Percentiles rank a stretch among this genome's conserved stretches.
phyloP scores from a whole-genome alignment of 2,797 vertebrate species.

The Protonibea diacanthus region DNA sequence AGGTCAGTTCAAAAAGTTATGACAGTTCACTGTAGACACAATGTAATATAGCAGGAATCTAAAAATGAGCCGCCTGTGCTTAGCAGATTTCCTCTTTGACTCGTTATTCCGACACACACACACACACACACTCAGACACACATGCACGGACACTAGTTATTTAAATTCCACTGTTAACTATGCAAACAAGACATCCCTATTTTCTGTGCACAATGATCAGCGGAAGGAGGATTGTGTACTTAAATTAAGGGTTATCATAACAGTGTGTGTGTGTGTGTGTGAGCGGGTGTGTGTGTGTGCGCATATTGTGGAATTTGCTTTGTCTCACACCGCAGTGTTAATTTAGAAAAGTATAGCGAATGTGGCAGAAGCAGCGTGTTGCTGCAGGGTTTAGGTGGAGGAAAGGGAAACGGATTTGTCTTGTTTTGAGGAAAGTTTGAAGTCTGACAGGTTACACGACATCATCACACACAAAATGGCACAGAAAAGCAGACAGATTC shows the following conservation, averaged over 20 bases:
- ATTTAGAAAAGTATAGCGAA: not conserved
- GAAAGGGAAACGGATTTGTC: not conserved
- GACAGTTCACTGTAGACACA: constrained; percentile 18
- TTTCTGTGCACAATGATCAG: constrained; percentile 30
- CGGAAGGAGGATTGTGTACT: constrained; percentile 34
- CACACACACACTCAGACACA: not conserved
- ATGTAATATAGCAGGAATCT: constrained; percentile 66
- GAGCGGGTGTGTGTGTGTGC: not conserved
- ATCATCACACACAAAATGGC: not conserved
- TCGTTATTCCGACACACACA: not conserved
- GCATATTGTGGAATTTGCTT: not conserved
- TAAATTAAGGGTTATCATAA: constrained; percentile 29
- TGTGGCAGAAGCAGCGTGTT: not conserved
- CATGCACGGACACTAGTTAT: constrained; percentile 1
- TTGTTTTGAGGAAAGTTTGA: not conserved
- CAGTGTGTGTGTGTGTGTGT: not conserved
- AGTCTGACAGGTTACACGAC: not conserved
- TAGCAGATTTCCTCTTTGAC: constrained; percentile 48
- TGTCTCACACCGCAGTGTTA: not conserved
- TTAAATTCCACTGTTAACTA: constrained; percentile 20
- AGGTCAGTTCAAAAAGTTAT: constrained; percentile 12
- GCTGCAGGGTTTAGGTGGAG: not conserved
- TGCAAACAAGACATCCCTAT: constrained; percentile 41
- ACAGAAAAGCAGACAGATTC: too few species aligned
- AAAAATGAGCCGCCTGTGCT: constrained; percentile 43